phyloP scores from a whole-genome alignment of 2,797 vertebrate species.

The Danio tinwini region DNA sequence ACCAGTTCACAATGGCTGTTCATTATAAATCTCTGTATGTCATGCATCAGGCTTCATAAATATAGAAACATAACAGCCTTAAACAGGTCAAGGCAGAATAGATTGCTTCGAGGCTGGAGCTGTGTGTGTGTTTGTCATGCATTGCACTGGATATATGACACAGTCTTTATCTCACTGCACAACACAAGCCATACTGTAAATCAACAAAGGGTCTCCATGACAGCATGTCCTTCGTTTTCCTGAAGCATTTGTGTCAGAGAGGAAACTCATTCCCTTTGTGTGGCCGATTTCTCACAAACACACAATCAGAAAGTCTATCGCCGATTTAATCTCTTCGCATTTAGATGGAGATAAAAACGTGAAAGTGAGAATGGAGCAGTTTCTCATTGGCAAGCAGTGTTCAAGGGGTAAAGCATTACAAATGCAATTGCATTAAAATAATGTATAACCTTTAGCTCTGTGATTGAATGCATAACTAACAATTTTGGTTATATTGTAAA shows the following conservation, averaged over 20 bases:
- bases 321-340: constrained; percentile 61
- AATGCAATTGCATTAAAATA: too few relatives aligned
- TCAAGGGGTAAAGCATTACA: too few relatives aligned
- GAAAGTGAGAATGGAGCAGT: constrained; percentile 6
- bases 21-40: constrained; percentile 4
- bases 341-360: constrained; percentile 13
- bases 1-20: constrained; percentile 4
- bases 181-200: constrained; percentile 68
- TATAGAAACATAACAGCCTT: constrained; percentile 1
- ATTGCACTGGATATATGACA: constrained; percentile 22
- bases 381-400: too few relatives aligned
- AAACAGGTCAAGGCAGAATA: constrained; percentile 11
- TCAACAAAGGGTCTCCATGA: constrained; percentile 59
- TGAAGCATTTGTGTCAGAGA: constrained; percentile 35
- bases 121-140: constrained; percentile 1
- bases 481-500: too few relatives aligned
- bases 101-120: constrained; percentile 1
- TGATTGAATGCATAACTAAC: too few relatives aligned
- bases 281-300: constrained; percentile 54
- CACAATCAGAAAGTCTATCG: constrained; percentile 56
- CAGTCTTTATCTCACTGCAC: constrained; percentile 60
- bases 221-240: constrained; percentile 30
- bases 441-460: too few relatives aligned
- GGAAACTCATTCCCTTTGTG: not conserved
- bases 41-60: constrained; percentile 18